Base-by-base conservation (phyloP, 2,797 vertebrate genomes). In the Schizothorax lantsangensis region DNA sequence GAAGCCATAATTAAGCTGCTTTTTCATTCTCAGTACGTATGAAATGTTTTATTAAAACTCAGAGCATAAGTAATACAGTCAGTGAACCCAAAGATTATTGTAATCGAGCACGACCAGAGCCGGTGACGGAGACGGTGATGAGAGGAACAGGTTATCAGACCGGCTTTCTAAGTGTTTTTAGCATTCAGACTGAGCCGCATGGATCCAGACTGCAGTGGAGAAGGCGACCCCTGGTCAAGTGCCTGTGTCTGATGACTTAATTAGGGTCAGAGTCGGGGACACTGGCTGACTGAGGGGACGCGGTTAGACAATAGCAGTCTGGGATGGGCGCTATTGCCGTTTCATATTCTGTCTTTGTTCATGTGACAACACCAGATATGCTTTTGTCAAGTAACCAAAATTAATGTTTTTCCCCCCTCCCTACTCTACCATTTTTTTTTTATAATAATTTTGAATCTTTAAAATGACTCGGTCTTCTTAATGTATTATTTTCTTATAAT, bases 231-330 rank as follows among this genome's bases (percentile, higher is more conserved):
- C 59, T 36, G 93, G 93, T 95, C 93, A 95, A 95, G 92, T 93
- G 93, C 92, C 92, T 79, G 82, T n/a, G 92, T 92, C 94, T 95
- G 94, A 93, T 91, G 94, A 95, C 90, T 95, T 95, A 95, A 95
- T 95, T 91, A 93, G 92, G 95, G 94, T 95, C 95, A 95, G 54
- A 88, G 84, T 84, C 85, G 87, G 87, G 89, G 90, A 85, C 91
- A 86, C 84, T 79, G 84, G 91, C 90, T 92, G 88, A 86, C 86
- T 80, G 77, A 80, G 49, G 74, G n/a, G 69, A 83, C 12, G 9
- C 82, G 17, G 49, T 79, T 87, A 88, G 74, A 86, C 88, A 89
- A 88, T 40, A 69, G 73, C 86, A n/a, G 43, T 66, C 14, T 80
- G 72, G 68, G 72, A 71, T 36, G 75, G 66, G 75, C 43, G 43